Base-by-base conservation (phyloP, 1,140 invertebrate species). In the Paracyclopina nana region DNA sequence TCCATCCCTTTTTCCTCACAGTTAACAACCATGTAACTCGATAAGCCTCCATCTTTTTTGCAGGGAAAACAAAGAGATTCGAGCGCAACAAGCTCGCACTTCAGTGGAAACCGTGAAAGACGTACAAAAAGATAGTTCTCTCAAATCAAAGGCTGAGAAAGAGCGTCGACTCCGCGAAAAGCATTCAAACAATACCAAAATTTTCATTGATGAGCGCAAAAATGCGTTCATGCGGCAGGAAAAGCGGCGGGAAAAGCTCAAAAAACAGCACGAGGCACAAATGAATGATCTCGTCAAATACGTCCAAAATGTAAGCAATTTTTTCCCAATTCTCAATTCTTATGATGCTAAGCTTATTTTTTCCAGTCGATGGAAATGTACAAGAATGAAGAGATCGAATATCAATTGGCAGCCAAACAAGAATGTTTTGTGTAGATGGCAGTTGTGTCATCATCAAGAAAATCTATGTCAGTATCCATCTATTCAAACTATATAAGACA, bases 151-250 rank as follows among this genome's bases (percentile, higher is more conserved):
- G 60, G 86, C 87, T 18, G 95, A 98, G 60, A 85, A 91, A 59
- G 95, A 99, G 59, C 73, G 91, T 55, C 73, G 82, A 27, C 65
- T 90, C 16, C 72, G 88, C 53, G 94, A 99, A 65, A 86, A 97
- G 59, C 92, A 96, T 60, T 88, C 95, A 60, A 97, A 96, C 62
- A 98, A 98, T 63, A 92, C 90, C 14, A 98, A 98, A 65, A 87
- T 92, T 59, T 99, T 99, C 61, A 82, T 97, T 70, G 94, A 99
- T 59, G 92, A 99, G 65, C 73, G 88, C 43, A 95, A 85, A 60
- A 65, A 70, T 25, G 67, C 72, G n/a, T 79, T 81, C 48, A 82
- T 88, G 57, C 83, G 90, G 60, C 91, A 96, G 61, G 77, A 75
- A 46, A 79, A 87, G 55, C 90, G 97, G 63, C 85, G 83, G 61